phyloP scores from a whole-genome alignment of 2,797 vertebrate species.

The Platalea minor region DNA sequence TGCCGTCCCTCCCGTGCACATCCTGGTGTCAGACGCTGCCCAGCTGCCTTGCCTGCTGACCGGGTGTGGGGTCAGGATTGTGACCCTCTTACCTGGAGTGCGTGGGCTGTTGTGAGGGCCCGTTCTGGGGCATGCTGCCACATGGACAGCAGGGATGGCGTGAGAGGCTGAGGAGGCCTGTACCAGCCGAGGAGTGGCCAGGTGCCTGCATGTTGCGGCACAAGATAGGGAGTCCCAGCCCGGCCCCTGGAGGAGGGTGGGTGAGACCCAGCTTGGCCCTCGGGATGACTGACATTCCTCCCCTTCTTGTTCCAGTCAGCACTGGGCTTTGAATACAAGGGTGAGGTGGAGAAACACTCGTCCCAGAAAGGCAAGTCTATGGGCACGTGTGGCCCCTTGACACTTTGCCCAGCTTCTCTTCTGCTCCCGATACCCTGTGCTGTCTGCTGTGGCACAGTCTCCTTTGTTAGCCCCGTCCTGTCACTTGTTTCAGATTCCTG shows the following conservation, averaged over 20 bases:
- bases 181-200: neutral
- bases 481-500: neutral
- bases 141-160: neutral
- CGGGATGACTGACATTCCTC: neutral
- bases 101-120: neutral
- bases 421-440: neutral
- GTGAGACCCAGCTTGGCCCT: neutral
- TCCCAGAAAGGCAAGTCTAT: conserved; percentile 86
- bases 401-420: neutral
- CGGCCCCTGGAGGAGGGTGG: neutral
- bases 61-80: too few relatives aligned
- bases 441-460: neutral
- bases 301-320: conserved; percentile 82
- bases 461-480: neutral
- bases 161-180: neutral
- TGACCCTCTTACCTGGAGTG: neutral
- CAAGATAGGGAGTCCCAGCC: neutral
- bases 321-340: conserved; percentile 92
- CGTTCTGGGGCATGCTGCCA: rapidly evolving
- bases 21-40: neutral
- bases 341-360: conserved; percentile 85
- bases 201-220: neutral
- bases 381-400: neutral
- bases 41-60: neutral
- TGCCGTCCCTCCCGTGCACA: rapidly evolving